Conservation (phyloP, 2,888 invertebrate genomes). For the Mythimna vitellina region DNA sequence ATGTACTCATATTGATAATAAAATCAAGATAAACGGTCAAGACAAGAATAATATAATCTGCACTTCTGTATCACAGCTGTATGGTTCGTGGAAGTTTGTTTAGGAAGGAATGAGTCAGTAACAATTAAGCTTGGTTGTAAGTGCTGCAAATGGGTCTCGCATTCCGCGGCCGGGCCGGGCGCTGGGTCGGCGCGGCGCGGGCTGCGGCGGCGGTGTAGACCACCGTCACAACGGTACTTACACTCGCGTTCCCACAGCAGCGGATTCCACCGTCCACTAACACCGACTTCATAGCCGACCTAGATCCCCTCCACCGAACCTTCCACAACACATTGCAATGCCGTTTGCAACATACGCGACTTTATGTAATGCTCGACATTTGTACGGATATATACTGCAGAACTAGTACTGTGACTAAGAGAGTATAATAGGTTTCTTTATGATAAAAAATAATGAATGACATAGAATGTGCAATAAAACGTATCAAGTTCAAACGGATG, state of each 20-base stretch:
- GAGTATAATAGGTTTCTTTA: not conserved
- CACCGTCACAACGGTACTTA: conserved; percentile 88
- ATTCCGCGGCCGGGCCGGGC: conserved; percentile 80
- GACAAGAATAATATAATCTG: conserved; percentile 1
- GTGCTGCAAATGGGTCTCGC: conserved; percentile 87
- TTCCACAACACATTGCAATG: conserved; percentile 54
- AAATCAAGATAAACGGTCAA: conserved; percentile 16
- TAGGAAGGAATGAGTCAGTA: conserved; percentile 84
- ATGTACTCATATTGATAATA: conserved; percentile 22
- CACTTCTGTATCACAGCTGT: conserved; percentile 35
- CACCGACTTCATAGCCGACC: conserved; percentile 77
- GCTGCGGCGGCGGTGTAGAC: conserved; percentile 65
- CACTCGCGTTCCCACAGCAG: conserved; percentile 87
- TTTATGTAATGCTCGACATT: conserved; percentile 48
- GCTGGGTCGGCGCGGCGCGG: conserved; percentile 53
- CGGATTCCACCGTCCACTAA: conserved; percentile 82
- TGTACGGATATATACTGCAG: conserved; percentile 11
- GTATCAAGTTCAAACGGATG: conserved; percentile 47
- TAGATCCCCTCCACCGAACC: conserved; percentile 77
- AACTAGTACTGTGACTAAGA: not conserved
- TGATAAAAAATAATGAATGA: not conserved
- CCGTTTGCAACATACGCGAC: conserved; percentile 40
- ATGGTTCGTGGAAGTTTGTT: conserved; percentile 74
- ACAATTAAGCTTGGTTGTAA: conserved; percentile 75
- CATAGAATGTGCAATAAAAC: conserved; percentile 15